Base-by-base conservation (phyloP, 2,888 invertebrate species). In the Chrysolina oricalcia region DNA sequence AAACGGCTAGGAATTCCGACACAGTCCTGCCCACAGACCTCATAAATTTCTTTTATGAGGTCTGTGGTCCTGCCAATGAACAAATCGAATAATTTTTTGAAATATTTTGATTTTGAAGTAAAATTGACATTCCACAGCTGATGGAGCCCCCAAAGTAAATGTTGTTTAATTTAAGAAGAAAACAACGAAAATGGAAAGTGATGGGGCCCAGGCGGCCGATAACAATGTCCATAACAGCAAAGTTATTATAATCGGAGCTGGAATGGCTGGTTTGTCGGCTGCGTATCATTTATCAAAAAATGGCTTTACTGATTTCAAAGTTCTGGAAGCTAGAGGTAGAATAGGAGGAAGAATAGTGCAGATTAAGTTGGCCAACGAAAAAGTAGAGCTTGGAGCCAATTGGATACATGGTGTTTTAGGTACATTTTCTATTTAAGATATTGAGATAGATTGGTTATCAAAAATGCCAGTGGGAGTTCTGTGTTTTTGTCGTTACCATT, bases 331-430 rank as follows among this genome's bases (percentile, higher is more conserved):
- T 75, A 91, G 96, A 86, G 92, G 92, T 86, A 92, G 95, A 76
- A 91, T 96, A 79, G 97, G 97, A 70, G 97, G 96, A 76, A 91
- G 97, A 80, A 95, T 97, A 81, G 90, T 95, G 73, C 93, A 95
- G 75, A 93, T 94, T 84, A 92, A 93, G 83, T 91, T 95, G 87
- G 93, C 93, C 87, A 89, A 89, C 74, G 90, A 91, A 84, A 90
- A 88, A 87, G 91, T 97, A 64, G 97, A 97, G 89, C 89, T 97
- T 78, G 97, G 97, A 72, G 97, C 97, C 41, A 97, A 97, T 88
- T 97, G 97, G 96, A 96, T 97, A 82, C 97, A 97, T 86, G 97
- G 97, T 50, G 96, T 97, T 66, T 89, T 96, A 56, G 81, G 77
- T 74, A 56, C 19, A 95, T 40, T 97, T 59, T 15, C 17, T 56